A percentile compares a stretch with the other conserved stretches of the same genome.
Conservation (phyloP, 2,888 invertebrate species). For the Encarsia formosa region DNA sequence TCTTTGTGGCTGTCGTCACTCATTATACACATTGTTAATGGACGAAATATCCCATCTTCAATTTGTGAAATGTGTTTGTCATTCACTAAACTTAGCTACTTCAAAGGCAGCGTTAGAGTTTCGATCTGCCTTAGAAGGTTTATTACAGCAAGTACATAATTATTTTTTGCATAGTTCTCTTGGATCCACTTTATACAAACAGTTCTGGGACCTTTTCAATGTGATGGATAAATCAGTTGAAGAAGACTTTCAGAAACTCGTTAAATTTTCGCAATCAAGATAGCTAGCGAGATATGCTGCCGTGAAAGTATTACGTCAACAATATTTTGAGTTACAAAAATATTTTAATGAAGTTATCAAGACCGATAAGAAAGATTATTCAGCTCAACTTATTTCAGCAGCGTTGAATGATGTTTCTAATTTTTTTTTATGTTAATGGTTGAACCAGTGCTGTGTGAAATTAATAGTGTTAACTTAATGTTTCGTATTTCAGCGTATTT, state of each 20-base stretch:
- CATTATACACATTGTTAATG: conserved; percentile 29
- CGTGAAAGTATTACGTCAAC: conserved; percentile 26
- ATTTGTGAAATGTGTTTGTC: conserved; percentile 28
- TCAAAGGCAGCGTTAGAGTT: conserved; percentile 21
- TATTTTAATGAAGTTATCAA: conserved; percentile 21
- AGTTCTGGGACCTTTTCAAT: conserved; percentile 26
- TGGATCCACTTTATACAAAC: conserved; percentile 23
- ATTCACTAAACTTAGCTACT: conserved; percentile 24
- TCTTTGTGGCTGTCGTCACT: conserved; percentile 30
- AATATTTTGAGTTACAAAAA: conserved; percentile 25
- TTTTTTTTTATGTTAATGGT: conserved; percentile 18
- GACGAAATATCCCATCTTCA: conserved; percentile 24
- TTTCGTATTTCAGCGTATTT: no score
- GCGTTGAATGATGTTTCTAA: conserved; percentile 26
- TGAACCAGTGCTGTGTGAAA: conserved; percentile 14
- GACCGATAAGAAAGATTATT: conserved; percentile 27
- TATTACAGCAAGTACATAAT: conserved; percentile 29
- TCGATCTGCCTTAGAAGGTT: conserved; percentile 23
- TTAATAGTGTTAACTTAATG: conserved; percentile 17
- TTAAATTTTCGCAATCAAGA: conserved; percentile 27
- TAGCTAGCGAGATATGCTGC: conserved; percentile 29
- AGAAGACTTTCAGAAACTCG: conserved; percentile 24
- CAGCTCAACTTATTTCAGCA: conserved; percentile 15
- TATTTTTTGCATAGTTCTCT: conserved; percentile 30
- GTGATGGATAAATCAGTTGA: neutral